Conservation (phyloP, 2,888 invertebrate species). For the Drosophila monieri region DNA sequence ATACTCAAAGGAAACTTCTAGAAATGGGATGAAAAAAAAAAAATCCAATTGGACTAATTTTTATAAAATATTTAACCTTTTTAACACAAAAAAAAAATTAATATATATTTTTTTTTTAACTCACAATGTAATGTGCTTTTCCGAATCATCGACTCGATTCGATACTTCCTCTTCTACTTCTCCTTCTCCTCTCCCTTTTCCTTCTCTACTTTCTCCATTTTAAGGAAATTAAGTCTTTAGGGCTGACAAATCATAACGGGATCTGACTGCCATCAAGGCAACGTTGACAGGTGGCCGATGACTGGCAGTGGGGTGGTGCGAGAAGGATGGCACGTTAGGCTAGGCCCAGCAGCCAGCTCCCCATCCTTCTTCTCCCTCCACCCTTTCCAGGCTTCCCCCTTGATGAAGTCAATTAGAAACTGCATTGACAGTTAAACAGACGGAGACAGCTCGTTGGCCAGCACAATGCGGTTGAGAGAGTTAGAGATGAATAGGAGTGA, state of each 20-base stretch:
- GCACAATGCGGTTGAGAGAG: slow-evolving; percentile 1
- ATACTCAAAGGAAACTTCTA: too few species aligned
- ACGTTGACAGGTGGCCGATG: slow-evolving; percentile 33
- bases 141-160: background rate
- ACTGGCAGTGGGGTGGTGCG: slow-evolving; percentile 12
- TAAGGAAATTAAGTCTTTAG: background rate
- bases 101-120: too few species aligned
- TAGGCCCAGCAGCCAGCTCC: background rate
- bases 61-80: too few species aligned
- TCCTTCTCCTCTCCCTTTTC: background rate
- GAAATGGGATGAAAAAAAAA: too few species aligned
- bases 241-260: slow-evolving; percentile 30
- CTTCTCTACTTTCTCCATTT: background rate
- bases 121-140: too few species aligned
- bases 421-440: slow-evolving; percentile 33
- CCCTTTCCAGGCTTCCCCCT: slow-evolving; percentile 3
- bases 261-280: slow-evolving; percentile 7
- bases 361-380: background rate
- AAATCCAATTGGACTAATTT: too few species aligned
- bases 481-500: background rate
- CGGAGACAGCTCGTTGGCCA: slow-evolving; percentile 7
- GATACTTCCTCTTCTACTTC: background rate
- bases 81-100: too few species aligned
- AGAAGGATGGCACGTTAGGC: slow-evolving; percentile 14
- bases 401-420: slow-evolving; percentile 44